These are phyloP conservation scores for Drosophila aff. DNA, from an alignment of 1,140 invertebrate genomes.

Conservation along the genomic window DNA sequence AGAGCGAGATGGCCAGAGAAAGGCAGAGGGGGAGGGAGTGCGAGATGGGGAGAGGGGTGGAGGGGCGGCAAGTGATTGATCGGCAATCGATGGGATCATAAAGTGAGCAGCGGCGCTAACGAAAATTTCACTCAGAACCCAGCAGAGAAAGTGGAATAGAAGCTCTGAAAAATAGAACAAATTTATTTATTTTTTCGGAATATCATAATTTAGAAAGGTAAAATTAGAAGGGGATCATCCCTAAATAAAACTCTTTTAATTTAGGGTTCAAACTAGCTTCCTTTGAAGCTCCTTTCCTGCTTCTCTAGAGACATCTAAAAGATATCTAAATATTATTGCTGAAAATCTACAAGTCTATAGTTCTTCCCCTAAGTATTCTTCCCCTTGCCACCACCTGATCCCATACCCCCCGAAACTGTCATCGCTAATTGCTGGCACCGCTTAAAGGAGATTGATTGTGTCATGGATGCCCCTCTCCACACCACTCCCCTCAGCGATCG, in stretches of 20 bases:
- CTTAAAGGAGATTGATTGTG: slow-evolving; percentile 66
- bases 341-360: not conserved
- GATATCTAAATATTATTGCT: not conserved
- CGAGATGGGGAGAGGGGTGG: not conserved
- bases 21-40: not conserved
- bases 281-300: too few species aligned
- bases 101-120: slow-evolving; percentile 23
- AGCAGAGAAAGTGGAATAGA: not conserved
- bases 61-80: slow-evolving; percentile 32
- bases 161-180: not conserved
- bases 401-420: slow-evolving; percentile 39
- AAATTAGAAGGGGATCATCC: not conserved
- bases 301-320: not conserved
- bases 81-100: slow-evolving; percentile 44
- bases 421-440: slow-evolving; percentile 58
- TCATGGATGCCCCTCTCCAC: slow-evolving; percentile 44
- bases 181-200: not conserved
- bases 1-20: not conserved
- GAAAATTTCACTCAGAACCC: slow-evolving; percentile 8
- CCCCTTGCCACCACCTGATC: slow-evolving; percentile 5
- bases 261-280: too few species aligned
- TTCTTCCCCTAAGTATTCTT: not conserved
- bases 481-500: slow-evolving; percentile 12
- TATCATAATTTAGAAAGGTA: not conserved
- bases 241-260: too few species aligned